Percentiles rank a stretch among this genome's conserved stretches.
These are phyloP conservation scores for Threskiornis aethiopicus DNA, from an alignment of 2,797 vertebrate species.

Conservation along the genomic window DNA sequence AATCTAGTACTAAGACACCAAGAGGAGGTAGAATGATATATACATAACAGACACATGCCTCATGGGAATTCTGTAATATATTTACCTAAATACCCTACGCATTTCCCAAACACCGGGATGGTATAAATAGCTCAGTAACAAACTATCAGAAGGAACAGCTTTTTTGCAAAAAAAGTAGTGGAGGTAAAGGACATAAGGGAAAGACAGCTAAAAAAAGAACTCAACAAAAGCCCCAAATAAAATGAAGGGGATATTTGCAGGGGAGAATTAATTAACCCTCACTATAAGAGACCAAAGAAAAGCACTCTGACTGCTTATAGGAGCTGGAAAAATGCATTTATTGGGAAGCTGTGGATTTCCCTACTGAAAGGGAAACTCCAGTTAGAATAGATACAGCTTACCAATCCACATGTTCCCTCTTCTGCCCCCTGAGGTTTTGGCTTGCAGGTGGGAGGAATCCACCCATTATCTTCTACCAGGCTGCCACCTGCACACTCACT, in stretches of 20 bases:
- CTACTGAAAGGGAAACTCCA: neutral
- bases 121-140: neutral
- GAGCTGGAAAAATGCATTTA: neutral
- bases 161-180: neutral
- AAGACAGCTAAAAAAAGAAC: neutral
- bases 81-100: neutral
- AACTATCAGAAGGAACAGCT: neutral
- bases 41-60: neutral
- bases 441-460: neutral
- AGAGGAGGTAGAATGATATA: neutral
- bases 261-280: neutral
- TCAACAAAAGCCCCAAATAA: neutral
- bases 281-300: neutral
- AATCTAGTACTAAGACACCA: neutral
- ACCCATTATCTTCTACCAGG: neutral
- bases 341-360: neutral
- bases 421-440: neutral
- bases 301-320: neutral
- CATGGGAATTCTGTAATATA: neutral
- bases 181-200: neutral
- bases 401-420: neutral
- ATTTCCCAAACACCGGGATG: neutral
- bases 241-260: neutral
- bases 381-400: neutral
- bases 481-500: neutral